Evolutionary conservation across 2,888 invertebrate species (phyloP).

Genomic region (Acrobasis repandana): DNA sequence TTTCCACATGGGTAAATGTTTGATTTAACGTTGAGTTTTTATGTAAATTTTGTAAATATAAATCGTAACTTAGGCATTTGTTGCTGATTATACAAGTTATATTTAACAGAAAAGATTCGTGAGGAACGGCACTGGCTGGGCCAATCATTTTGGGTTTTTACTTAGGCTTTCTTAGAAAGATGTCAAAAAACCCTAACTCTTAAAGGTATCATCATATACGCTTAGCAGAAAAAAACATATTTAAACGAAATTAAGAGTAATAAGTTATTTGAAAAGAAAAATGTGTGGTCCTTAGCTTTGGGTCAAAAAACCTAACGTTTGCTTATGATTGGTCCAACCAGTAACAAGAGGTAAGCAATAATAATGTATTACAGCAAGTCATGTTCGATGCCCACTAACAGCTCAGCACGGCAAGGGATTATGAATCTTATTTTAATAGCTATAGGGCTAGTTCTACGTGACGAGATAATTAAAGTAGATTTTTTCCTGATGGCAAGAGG

Average conservation of each 20-base stretch:
- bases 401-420: neutral
- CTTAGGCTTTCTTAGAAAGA: neutral
- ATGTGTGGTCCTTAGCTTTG: neutral
- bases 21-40: conserved; percentile 34
- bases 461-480: no score
- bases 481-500: no score
- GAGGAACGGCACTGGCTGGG: neutral
- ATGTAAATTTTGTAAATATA: conserved; percentile 74
- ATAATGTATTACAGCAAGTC: neutral
- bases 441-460: no score
- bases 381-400: neutral
- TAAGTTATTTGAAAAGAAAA: no score
- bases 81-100: conserved; percentile 38
- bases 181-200: no score
- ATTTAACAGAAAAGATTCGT: neutral
- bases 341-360: neutral
- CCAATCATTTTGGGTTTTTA: neutral
- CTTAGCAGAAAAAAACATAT: no score
- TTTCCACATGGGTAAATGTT: conserved; percentile 14
- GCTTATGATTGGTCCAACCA: neutral
- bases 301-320: neutral
- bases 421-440: neutral
- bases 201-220: no score
- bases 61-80: conserved; percentile 57
- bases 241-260: no score